phyloP scores from a whole-genome alignment of 2,113 vertebrate genomes.

The Rhinichthys klamathensis region DNA sequence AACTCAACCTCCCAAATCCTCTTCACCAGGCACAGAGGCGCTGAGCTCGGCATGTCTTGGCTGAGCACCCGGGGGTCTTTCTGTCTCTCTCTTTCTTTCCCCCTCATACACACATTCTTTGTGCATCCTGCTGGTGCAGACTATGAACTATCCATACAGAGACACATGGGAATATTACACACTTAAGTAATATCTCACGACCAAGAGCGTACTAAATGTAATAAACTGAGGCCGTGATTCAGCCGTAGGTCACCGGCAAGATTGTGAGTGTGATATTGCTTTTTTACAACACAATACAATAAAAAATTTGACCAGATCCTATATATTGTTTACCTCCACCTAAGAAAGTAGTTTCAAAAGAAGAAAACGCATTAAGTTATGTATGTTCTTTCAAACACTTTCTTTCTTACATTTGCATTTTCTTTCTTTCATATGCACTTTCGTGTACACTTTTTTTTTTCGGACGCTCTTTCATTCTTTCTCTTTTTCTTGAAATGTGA shows the following conservation, averaged over 20 bases:
- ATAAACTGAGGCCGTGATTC: background rate
- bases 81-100: background rate
- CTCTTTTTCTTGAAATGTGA: no score
- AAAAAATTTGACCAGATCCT: background rate
- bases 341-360: background rate
- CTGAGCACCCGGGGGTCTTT: background rate
- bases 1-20: slow-evolving; percentile 32
- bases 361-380: background rate
- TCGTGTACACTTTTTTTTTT: slow-evolving; percentile 11
- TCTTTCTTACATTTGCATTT: background rate
- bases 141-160: background rate
- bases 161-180: slow-evolving; percentile 2
- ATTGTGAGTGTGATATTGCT: background rate
- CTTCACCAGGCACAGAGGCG: slow-evolving; percentile 32
- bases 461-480: background rate
- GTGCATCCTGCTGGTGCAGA: slow-evolving; percentile 14
- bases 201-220: background rate
- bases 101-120: background rate
- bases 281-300: background rate
- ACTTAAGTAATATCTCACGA: background rate
- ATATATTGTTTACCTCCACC: background rate
- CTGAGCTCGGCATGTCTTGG: slow-evolving; percentile 44
- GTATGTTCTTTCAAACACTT: background rate
- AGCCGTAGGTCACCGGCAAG: background rate
- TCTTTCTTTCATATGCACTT: slow-evolving; percentile 5